Percentiles rank a stretch among this genome's conserved stretches.
Evolutionary conservation across 1,140 invertebrate species (phyloP).

Genomic region (Ceratosolen fusciceps): DNA sequence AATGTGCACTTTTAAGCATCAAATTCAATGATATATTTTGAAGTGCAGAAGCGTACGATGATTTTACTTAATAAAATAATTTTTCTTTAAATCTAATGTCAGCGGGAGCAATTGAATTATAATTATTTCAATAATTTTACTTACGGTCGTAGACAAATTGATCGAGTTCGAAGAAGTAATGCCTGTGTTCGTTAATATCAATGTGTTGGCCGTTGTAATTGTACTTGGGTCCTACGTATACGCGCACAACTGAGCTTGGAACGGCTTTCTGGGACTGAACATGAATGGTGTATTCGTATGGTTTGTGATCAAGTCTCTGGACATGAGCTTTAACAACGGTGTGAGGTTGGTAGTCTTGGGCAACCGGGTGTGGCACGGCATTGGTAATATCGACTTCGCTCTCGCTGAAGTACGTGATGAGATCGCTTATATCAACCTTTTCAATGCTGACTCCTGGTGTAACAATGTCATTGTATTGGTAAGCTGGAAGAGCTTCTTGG

Average conservation of each 20-base stretch:
- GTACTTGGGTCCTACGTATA: slow-evolving; percentile 75
- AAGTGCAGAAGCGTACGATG: too few species aligned
- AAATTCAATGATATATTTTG: too few species aligned
- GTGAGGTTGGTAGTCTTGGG: slow-evolving; percentile 55
- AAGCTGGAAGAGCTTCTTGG: slow-evolving; percentile 75
- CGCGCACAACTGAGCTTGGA: slow-evolving; percentile 68
- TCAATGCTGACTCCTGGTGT: slow-evolving; percentile 77
- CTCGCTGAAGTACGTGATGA: slow-evolving; percentile 76
- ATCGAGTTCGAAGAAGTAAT: slow-evolving; percentile 78
- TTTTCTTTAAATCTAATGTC: too few species aligned
- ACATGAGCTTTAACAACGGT: slow-evolving; percentile 62
- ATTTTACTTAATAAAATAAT: too few species aligned
- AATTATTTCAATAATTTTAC: too few species aligned
- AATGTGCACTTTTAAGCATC: too few species aligned
- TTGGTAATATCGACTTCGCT: slow-evolving; percentile 73
- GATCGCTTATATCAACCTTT: slow-evolving; percentile 74
- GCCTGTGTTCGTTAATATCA: slow-evolving; percentile 74
- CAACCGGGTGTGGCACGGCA: slow-evolving; percentile 57
- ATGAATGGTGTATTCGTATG: slow-evolving; percentile 74
- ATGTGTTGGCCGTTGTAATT: slow-evolving; percentile 72
- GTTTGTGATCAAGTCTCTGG: slow-evolving; percentile 76
- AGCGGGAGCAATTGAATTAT: too few species aligned
- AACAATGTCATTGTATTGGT: slow-evolving; percentile 76
- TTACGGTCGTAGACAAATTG: slow-evolving; percentile 76
- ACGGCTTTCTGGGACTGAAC: slow-evolving; percentile 69